phyloP scores from a whole-genome alignment of 2,888 invertebrate genomes.

The Sinelater perroti region DNA sequence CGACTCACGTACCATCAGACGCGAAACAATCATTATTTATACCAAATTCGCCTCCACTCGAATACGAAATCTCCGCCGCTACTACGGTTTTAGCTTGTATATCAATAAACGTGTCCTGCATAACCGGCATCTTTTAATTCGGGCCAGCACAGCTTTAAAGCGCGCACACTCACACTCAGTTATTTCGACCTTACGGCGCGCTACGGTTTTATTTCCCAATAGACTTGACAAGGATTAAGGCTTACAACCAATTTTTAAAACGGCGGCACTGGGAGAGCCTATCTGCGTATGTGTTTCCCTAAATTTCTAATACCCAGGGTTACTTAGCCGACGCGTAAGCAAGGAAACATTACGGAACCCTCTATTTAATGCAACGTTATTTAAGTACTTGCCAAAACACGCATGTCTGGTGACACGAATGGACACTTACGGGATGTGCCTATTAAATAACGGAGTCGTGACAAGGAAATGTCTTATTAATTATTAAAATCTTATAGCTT shows the following conservation, averaged over 20 bases:
- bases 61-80: constrained; percentile 35
- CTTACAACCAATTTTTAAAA: constrained; percentile 14
- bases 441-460: too few species aligned
- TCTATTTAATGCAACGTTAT: neutral
- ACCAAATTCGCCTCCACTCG: constrained; percentile 34
- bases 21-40: constrained; percentile 42
- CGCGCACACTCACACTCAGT: neutral
- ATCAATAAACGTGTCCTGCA: constrained; percentile 29
- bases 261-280: neutral
- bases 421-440: neutral
- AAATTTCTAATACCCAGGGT: neutral
- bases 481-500: too few species aligned
- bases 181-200: constrained; percentile 1
- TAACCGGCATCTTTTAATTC: constrained; percentile 28
- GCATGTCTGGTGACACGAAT: neutral
- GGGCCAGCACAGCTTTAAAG: constrained; percentile 3
- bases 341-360: neutral
- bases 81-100: constrained; percentile 30
- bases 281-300: neutral
- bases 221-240: constrained; percentile 4
- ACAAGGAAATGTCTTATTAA: too few species aligned
- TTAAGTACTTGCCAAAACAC: neutral
- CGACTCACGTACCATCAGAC: constrained; percentile 32
- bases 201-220: constrained; percentile 7
- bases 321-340: neutral